Evolutionary conservation across 2,888 invertebrate species (phyloP).

Genomic region (Oxyteleia sp.): DNA sequence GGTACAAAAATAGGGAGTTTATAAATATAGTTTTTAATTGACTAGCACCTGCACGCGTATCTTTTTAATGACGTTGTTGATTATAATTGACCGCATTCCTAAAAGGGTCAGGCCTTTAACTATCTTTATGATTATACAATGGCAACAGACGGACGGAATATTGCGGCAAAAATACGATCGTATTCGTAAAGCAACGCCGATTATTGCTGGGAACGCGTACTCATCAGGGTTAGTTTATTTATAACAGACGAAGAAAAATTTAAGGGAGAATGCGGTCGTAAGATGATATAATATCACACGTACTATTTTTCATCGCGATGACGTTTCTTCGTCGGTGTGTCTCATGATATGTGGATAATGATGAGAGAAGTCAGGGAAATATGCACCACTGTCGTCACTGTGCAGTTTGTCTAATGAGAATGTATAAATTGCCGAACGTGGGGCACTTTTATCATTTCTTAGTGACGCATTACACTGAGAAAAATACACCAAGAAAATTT

Average conservation of each 20-base stretch:
- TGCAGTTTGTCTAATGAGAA: constrained; percentile 44
- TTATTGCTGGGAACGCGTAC: constrained; percentile 42
- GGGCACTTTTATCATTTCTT: constrained; percentile 24
- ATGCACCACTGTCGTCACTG: constrained; percentile 26
- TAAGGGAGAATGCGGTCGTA: constrained; percentile 51
- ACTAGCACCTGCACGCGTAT: constrained; percentile 28
- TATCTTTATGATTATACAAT: constrained; percentile 7
- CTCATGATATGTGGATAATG: constrained; percentile 32
- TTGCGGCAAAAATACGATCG: constrained; percentile 21
- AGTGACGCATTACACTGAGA: no score
- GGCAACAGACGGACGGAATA: background rate
- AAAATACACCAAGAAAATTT: no score
- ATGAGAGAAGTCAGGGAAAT: constrained; percentile 36
- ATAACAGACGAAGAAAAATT: constrained; percentile 60
- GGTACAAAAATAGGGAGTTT: constrained; percentile 41
- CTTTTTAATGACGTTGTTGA: constrained; percentile 27
- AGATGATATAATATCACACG: constrained; percentile 56
- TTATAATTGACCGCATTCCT: constrained; percentile 30
- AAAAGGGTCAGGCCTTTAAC: constrained; percentile 30
- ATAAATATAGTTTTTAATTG: constrained; percentile 60
- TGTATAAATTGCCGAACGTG: constrained; percentile 20
- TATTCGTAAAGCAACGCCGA: constrained; percentile 31
- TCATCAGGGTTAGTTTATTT: constrained; percentile 63
- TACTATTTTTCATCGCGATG: constrained; percentile 55
- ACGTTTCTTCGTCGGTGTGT: constrained; percentile 36